These are phyloP conservation scores for Serinus canaria DNA, from an alignment of 2,113 vertebrate species.

Conservation along the genomic window DNA sequence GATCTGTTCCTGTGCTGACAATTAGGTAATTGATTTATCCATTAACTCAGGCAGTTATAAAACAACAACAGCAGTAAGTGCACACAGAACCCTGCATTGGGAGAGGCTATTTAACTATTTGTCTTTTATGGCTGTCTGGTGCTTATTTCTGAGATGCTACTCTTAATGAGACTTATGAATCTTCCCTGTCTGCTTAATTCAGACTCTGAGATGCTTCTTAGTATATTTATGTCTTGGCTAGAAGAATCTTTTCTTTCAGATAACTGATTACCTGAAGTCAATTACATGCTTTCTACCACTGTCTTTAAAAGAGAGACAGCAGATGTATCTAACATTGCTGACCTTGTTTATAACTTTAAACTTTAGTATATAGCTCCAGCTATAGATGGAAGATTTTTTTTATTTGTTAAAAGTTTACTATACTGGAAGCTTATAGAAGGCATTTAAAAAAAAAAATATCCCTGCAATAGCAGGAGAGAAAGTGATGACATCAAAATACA, in stretches of 20 bases:
- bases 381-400: not conserved
- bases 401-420: not conserved
- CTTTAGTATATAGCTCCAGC: not conserved
- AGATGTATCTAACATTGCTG: not conserved
- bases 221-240: conserved; percentile 29
- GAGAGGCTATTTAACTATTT: conserved; percentile 28
- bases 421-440: not conserved
- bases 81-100: not conserved
- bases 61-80: conserved; percentile 16
- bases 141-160: conserved; percentile 40
- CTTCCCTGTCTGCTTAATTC: conserved; percentile 20
- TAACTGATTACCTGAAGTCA: conserved; percentile 5
- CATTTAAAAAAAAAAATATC: not conserved
- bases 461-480: not conserved
- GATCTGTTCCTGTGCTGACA: not conserved
- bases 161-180: conserved; percentile 50
- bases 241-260: not conserved
- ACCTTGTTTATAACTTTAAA: not conserved
- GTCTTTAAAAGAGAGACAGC: not conserved
- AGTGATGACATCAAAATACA: not conserved
- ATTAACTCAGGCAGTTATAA: conserved; percentile 38
- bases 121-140: conserved; percentile 46
- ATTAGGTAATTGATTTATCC: conserved; percentile 48
- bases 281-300: not conserved
- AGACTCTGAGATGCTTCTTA: conserved; percentile 2